These are phyloP conservation scores for Holcopasites calliopsidis DNA, from an alignment of 1,140 invertebrate species.

Conservation along the genomic window DNA sequence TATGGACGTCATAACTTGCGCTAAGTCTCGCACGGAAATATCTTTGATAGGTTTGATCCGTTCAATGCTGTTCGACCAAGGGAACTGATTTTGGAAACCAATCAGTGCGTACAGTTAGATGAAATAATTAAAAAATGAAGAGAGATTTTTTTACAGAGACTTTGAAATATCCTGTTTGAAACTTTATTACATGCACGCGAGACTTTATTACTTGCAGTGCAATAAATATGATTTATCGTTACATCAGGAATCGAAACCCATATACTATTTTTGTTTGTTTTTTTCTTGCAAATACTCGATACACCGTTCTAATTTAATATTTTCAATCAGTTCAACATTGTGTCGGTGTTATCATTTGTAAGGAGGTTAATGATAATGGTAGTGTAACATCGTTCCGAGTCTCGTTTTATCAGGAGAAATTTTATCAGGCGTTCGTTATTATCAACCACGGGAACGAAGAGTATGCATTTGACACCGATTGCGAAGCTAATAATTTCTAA, in stretches of 20 bases:
- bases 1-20: conserved; percentile 29
- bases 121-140: neutral
- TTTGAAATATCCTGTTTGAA: neutral
- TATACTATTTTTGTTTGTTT: too few relatives aligned
- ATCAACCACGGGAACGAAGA: neutral
- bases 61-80: conserved; percentile 39
- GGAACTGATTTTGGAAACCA: conserved; percentile 19
- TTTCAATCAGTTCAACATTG: neutral
- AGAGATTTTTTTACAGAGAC: too few relatives aligned
- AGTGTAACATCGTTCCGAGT: neutral
- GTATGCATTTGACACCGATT: neutral
- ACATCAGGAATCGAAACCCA: neutral
- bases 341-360: neutral
- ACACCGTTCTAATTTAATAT: neutral
- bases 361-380: conserved; percentile 9
- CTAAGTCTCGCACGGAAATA: conserved; percentile 28
- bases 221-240: neutral
- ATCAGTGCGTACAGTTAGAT: neutral
- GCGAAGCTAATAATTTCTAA: neutral
- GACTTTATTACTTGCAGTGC: neutral
- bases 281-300: neutral
- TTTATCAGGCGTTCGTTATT: neutral
- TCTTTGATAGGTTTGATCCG: too few relatives aligned
- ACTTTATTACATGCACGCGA: neutral
- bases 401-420: conserved; percentile 5